These are phyloP conservation scores for Acanthaster planci DNA, from an alignment of 35 echinoderm and acorn worm genomes.

Conservation along the genomic window DNA sequence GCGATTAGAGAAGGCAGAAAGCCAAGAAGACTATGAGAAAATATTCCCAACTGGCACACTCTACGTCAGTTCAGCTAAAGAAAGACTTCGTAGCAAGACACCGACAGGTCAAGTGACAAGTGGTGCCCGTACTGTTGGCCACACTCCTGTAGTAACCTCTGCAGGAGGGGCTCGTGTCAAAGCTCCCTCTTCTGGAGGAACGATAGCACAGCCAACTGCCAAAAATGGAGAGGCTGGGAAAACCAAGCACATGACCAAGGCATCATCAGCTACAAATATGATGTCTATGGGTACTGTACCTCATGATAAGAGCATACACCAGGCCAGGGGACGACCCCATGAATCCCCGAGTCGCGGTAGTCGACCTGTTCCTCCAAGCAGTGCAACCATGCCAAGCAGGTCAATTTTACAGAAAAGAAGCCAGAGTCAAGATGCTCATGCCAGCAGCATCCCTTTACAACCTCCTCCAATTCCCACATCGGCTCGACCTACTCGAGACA, in stretches of 20 bases:
- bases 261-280: background rate
- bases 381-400: constrained; percentile 14
- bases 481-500: background rate
- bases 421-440: background rate
- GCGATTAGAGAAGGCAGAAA: constrained; percentile 69
- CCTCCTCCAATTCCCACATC: constrained; percentile 5
- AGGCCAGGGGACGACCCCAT: background rate
- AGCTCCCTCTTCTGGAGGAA: background rate
- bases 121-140: background rate
- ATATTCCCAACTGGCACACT: constrained; percentile 59
- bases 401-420: background rate
- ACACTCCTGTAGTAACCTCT: background rate
- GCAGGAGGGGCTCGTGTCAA: background rate
- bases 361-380: background rate
- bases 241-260: background rate
- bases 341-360: background rate
- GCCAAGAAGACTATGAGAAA: constrained; percentile 73
- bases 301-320: background rate
- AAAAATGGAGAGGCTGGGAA: constrained; percentile 1
- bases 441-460: background rate
- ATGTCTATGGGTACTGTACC: background rate
- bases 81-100: constrained; percentile 28
- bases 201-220: background rate
- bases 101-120: background rate
- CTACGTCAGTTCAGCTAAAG: constrained; percentile 37